These are phyloP conservation scores for Drosophila conformis DNA, from an alignment of 2,888 invertebrate species.

Conservation along the genomic window DNA sequence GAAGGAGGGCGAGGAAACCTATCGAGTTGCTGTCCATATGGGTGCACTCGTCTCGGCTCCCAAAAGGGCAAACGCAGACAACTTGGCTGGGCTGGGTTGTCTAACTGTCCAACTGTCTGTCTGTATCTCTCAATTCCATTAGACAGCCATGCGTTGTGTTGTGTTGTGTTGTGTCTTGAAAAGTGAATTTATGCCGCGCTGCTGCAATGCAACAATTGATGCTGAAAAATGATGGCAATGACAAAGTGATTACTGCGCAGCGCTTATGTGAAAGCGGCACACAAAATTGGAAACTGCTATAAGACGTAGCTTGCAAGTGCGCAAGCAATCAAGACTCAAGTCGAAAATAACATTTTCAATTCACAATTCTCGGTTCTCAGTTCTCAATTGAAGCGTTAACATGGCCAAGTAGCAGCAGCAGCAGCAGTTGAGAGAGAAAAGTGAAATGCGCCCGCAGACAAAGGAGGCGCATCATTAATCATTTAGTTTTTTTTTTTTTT, in stretches of 20 bases:
- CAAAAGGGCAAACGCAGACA: constrained; percentile 55
- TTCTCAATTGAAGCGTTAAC: constrained; percentile 54
- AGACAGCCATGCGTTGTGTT: constrained; percentile 39
- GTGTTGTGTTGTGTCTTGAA: constrained; percentile 18
- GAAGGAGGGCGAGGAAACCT: constrained; percentile 13
- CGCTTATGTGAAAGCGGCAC: constrained; percentile 61
- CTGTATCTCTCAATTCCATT: constrained; percentile 72
- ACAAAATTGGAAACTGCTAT: constrained; percentile 22
- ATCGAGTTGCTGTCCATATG: constrained; percentile 55
- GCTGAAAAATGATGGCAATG: constrained; percentile 80
- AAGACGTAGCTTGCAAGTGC: constrained; percentile 7
- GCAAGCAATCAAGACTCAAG: constrained; percentile 72
- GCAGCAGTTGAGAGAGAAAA: constrained; percentile 40
- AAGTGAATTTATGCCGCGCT: constrained; percentile 70
- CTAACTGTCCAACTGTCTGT: constrained; percentile 25
- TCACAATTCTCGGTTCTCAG: constrained; percentile 17
- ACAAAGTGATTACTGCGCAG: constrained; percentile 74
- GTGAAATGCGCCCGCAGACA: constrained; percentile 62
- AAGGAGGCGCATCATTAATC: constrained; percentile 70
- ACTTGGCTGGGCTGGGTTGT: constrained; percentile 37
- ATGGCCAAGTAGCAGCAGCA: constrained; percentile 19
- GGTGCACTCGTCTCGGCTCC: constrained; percentile 38
- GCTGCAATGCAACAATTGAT: constrained; percentile 66
- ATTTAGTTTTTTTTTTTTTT: constrained; percentile 66
- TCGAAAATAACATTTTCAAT: constrained; percentile 65